Base-by-base conservation (phyloP, 2,888 invertebrate genomes). In the Drosophila recens region DNA sequence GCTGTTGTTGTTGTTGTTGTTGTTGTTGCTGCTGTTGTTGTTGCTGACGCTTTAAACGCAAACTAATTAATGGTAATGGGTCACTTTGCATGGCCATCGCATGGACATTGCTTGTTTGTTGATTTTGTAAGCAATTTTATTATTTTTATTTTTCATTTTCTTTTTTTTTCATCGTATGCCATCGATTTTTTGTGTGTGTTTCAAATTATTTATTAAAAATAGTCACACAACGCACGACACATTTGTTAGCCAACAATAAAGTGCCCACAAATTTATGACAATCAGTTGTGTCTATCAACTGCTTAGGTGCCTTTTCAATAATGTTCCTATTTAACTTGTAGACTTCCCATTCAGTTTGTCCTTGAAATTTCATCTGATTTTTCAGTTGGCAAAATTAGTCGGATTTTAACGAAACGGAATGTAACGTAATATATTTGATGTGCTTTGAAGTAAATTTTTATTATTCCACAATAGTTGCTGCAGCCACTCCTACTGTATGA, bases 71-170 rank as follows among this genome's bases (percentile, higher is more conserved):
- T 74, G 84, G 84, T 85, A 85, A 85, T 85, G 87, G 89, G 79
- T 84, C 84, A 85, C 87, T 85, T 85, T 85, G 89, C 89, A 83
- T 89, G 89, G 72, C 89, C 89, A 86, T 87, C 76, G 87, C 82
- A 75, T 79, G 74, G 61, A 58, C 61, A 75, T 67, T 56, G 80
- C 85, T 87, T 89, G 86, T 84, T 84, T 84, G 87, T 89, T 88
- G 80, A 86, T 88, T 85, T 83, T 88, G 88, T 83, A 76, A 88
- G 79, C 82, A 79, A 73, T 81, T 87, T 57, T 36, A 36, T 15
- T 38, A 38, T 17, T 23, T 23, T 48, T 38, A 8, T 23, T 23
- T 23, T 48, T 30, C 27, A 4, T 23, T 57, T 43, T 20, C 2
- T 43, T 11, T 0, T 20, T 17, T 34, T 17, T 20, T 45, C 53